Conservation (phyloP, 2,888 invertebrate genomes). For the Allophyes oxyacanthae region DNA sequence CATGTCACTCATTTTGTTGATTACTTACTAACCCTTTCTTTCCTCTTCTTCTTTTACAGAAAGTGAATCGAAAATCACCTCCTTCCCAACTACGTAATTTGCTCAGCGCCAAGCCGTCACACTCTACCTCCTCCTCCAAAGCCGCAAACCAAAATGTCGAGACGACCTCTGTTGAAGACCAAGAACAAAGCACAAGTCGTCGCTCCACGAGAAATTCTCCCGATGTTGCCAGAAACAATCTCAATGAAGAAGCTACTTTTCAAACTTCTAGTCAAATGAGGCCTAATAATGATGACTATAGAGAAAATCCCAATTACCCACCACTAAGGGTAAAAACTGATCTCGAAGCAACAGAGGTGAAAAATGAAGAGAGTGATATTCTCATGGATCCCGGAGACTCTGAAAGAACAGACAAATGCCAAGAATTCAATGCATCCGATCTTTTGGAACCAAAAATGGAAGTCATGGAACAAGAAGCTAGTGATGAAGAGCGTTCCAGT, state of each 20-base stretch:
- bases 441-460: constrained; percentile 92
- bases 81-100: constrained; percentile 89
- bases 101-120: constrained; percentile 88
- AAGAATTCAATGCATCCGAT: constrained; percentile 84
- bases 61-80: constrained; percentile 87
- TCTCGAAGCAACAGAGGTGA: constrained; percentile 87
- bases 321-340: constrained; percentile 88
- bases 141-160: constrained; percentile 89
- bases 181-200: constrained; percentile 82
- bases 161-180: constrained; percentile 83
- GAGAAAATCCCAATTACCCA: constrained; percentile 85
- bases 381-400: constrained; percentile 84
- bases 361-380: constrained; percentile 85
- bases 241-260: constrained; percentile 87
- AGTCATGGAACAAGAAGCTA: constrained; percentile 91
- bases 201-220: constrained; percentile 87
- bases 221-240: constrained; percentile 89
- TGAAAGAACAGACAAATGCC: constrained; percentile 80
- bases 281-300: constrained; percentile 89
- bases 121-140: constrained; percentile 89
- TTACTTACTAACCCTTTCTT: constrained; percentile 12
- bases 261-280: constrained; percentile 89
- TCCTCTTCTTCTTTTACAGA: constrained; percentile 72
- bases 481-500: constrained; percentile 90
- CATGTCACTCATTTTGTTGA: constrained; percentile 4